A percentile compares a stretch with the other conserved stretches of the same genome.
phyloP scores from a whole-genome alignment of 1,140 invertebrate genomes.

The Heliconius hermathena region DNA sequence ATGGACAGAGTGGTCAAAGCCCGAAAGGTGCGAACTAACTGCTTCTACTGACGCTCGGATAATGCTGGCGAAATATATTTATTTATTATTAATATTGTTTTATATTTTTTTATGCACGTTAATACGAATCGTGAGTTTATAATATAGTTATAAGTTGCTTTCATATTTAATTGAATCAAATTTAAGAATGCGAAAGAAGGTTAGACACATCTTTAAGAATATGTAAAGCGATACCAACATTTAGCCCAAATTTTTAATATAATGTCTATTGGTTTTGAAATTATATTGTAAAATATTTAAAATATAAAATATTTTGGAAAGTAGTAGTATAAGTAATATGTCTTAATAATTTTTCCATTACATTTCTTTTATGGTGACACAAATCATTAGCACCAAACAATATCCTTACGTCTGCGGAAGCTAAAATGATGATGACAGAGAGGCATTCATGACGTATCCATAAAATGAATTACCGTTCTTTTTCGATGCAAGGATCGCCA shows the following conservation, averaged over 20 bases:
- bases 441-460: constrained; percentile 80
- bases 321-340: not conserved
- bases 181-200: not conserved
- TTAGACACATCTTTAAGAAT: not conserved
- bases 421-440: constrained; percentile 73
- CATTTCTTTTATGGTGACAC: not conserved
- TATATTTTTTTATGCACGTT: not conserved
- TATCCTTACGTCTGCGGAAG: constrained; percentile 9
- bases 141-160: not conserved
- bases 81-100: not conserved
- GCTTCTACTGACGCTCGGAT: constrained; percentile 9
- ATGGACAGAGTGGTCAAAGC: constrained; percentile 73
- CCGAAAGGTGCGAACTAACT: constrained; percentile 72
- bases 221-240: not conserved
- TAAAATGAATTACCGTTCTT: constrained; percentile 80
- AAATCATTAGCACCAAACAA: not conserved
- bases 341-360: not conserved
- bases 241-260: not conserved
- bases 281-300: not conserved
- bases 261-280: not conserved
- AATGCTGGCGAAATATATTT: not conserved
- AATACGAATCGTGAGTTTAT: not conserved
- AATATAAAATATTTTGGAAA: not conserved
- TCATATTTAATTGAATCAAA: not conserved
- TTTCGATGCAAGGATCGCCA: constrained; percentile 76